Base-by-base conservation (phyloP, 1,140 invertebrate species). In the Drosophila setifemur region DNA sequence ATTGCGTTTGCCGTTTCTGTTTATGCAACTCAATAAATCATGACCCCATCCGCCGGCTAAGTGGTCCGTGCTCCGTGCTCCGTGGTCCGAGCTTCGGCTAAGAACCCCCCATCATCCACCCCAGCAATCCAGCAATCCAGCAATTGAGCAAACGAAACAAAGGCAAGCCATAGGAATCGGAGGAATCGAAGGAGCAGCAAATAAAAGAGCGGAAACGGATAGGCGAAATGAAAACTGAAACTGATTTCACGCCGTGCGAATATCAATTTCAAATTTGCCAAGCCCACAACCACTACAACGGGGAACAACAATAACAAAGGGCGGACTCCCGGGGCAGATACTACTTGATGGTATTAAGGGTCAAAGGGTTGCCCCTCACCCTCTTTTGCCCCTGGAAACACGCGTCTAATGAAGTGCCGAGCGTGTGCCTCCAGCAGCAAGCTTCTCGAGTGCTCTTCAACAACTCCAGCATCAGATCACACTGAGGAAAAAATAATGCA, bases 11-110 rank as follows among this genome's bases (percentile, higher is more conserved):
- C 86, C 86, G 74, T 89, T 89, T 87, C 74, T 89, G 81, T 89
- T 89, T 89, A 89, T 89, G 86, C 86, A 89, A 89, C 78, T 89
- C 86, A 87, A 89, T 89, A 89, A 89, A 89, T 89, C 86, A 89
- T 74, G 73, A 43, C 49, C 85, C 67, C 54, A 45, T 39, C 43
- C 40, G 43, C 21, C 28, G 54, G 31, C 43, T 64, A 64, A 64
- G 43, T 66, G 61, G 57, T 66, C 12, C 35, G 26, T 43, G 21
- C n/a, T 23, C 33, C 33, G 33, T 37, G 33, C 33, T 37, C 14
- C 16, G 16, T 16, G 14, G 33, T 18, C 33, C 33, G 14, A 37
- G 33, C 14, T 14, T 14, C 33, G 7, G 33, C 33, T 37, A 37
- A 35, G 31, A 25, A 61, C 57, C 57, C 52, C 25, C n/a, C n/a